Evolutionary conservation across 2,113 vertebrate species (phyloP).

Genomic region (Numenius arquata): DNA sequence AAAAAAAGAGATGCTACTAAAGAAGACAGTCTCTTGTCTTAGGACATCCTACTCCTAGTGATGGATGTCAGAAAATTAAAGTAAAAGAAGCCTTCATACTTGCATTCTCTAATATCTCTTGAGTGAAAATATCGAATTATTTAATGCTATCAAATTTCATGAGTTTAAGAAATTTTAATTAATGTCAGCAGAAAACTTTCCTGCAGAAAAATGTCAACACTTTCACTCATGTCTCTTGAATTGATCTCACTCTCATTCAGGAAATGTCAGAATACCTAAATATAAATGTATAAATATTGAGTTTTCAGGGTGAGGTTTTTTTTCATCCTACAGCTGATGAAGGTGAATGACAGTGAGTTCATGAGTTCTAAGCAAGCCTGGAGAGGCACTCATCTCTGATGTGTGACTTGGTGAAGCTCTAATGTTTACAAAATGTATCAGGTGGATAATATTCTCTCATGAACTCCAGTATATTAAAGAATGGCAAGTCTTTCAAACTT

Average conservation of each 20-base stretch:
- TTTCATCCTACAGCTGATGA: conserved; percentile 21
- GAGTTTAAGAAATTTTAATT: conserved; percentile 31
- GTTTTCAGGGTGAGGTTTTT: not conserved
- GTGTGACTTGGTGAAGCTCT: not conserved
- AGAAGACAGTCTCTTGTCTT: not conserved
- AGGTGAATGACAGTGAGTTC: conserved; percentile 25
- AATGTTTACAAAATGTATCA: conserved; percentile 48
- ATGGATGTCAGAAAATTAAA: not conserved
- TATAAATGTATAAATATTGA: conserved; percentile 49
- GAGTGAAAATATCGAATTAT: not conserved
- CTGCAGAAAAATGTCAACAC: conserved; percentile 7
- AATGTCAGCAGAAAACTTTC: conserved; percentile 2
- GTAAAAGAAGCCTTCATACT: not conserved
- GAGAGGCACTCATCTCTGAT: not conserved
- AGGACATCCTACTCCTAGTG: not conserved
- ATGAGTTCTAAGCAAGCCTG: not conserved
- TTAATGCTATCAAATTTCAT: not conserved
- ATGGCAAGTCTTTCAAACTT: conserved; percentile 46
- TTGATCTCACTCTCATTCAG: not conserved
- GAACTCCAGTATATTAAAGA: conserved; percentile 29
- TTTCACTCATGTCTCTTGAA: not conserved
- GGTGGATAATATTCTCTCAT: conserved; percentile 49
- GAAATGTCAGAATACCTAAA: conserved; percentile 36
- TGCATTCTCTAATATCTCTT: not conserved
- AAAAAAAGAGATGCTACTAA: not conserved